These are phyloP conservation scores for Lepidothrix coronata DNA, from an alignment of 2,113 vertebrate species.

Conservation along the genomic window DNA sequence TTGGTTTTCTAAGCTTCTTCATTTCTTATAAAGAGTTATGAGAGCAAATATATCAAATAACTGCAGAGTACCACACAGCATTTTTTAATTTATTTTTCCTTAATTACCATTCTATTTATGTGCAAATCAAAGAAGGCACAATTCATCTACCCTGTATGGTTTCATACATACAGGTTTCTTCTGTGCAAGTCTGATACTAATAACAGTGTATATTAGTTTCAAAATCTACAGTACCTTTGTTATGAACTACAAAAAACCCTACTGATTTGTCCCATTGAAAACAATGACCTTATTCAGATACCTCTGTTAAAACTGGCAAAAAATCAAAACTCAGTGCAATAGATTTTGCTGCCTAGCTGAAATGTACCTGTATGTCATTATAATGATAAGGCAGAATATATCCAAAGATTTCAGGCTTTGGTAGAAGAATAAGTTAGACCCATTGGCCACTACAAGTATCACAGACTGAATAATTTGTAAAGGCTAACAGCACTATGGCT, in stretches of 20 bases:
- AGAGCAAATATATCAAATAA: conserved; percentile 19
- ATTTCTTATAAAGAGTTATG: conserved; percentile 66
- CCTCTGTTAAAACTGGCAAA: neutral
- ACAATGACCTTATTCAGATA: neutral
- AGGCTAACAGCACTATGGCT: neutral
- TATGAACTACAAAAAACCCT: neutral
- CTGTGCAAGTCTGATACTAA: neutral
- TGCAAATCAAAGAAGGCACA: neutral
- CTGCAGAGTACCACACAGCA: neutral
- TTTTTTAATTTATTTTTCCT: neutral
- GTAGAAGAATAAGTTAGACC: neutral
- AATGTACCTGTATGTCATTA: neutral
- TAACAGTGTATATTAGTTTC: neutral
- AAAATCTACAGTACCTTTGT: neutral
- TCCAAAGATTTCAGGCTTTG: neutral
- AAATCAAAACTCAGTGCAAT: neutral
- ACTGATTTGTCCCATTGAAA: neutral
- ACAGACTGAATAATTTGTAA: neutral
- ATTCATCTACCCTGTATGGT: neutral
- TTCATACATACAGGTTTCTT: neutral
- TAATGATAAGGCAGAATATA: neutral
- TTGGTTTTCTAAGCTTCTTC: conserved; percentile 75
- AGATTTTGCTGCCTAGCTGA: neutral
- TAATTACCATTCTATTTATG: neutral
- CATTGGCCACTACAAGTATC: neutral